Evolutionary conservation across 2,113 vertebrate species (phyloP), one percentile per base, ranked within the genome.

Genomic region (Anarhynchus alexandrinus): DNA sequence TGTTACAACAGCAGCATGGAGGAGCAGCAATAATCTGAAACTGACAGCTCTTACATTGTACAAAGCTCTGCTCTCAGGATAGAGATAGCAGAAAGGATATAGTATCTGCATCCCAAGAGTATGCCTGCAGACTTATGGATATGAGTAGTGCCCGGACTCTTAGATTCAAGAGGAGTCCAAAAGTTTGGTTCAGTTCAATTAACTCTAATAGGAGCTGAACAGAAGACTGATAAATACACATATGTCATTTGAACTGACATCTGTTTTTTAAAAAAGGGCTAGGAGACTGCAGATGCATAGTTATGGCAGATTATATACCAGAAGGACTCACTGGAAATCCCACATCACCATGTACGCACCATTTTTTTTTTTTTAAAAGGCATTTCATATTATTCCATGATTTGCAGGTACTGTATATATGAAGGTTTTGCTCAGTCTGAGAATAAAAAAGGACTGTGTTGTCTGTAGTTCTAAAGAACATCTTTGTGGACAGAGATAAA

Each of bases 401-500:
- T 21, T 88, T 86, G 38, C 45, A 83, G 29, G 15, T 88, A 64
- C 43, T 52, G 15, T 71, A 47, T 49, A 49, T 12, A 71, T 32
- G 78, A 92, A 70, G 17, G 12, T 45, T 96, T 86, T 88, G 18
- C 27, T 88, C 64, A 70, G 55, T 26, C 25, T 29, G 65, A 72
- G 27, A 81, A 70, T 69, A 79, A 87, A 89, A 85, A 86, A 22
- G 18, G 38, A 67, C 59, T 62, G 16, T 57, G 55, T 59, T 65
- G 20, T 57, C 61, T 90, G 36, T 36, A 86, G 79, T 86, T 92
- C 86, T 74, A 79, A 96, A 78, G 69, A 93, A 61, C 32, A 16
- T 54, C 85, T 90, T 94, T 82, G 72, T 61, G 61, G 86, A 92
- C 62, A 72, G 70, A 94, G 69, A 90, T 86, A 32, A 90, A 94